Percentiles rank a stretch among this genome's conserved stretches.
These are phyloP conservation scores for Buphagus erythrorhynchus DNA, from an alignment of 2,797 vertebrate species.

Conservation along the genomic window DNA sequence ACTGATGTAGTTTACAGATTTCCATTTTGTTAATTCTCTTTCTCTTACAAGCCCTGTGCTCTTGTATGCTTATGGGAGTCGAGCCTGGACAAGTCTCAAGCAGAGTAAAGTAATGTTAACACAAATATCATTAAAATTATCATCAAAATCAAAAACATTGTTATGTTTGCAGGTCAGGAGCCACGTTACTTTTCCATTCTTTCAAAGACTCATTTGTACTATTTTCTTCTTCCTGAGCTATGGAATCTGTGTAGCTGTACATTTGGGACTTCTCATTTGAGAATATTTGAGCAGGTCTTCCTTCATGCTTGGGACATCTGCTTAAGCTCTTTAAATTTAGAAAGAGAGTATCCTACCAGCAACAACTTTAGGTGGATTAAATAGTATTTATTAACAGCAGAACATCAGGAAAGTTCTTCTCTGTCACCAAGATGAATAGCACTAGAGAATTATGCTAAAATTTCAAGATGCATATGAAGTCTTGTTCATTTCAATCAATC, in stretches of 20 bases:
- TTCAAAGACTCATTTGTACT: not conserved
- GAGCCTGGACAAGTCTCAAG: not conserved
- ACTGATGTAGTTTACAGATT: not conserved
- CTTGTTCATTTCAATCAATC: slow-evolving; percentile 5
- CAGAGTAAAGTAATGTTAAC: not conserved
- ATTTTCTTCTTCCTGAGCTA: not conserved
- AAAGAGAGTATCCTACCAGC: not conserved
- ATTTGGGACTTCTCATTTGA: not conserved
- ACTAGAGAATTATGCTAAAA: not conserved
- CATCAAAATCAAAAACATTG: not conserved
- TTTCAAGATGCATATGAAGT: not conserved
- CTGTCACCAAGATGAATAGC: not conserved
- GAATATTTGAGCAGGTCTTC: not conserved
- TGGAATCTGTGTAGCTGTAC: not conserved
- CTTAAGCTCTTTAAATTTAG: not conserved
- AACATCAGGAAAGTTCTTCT: not conserved
- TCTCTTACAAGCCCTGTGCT: not conserved
- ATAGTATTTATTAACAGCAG: not conserved
- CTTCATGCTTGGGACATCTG: not conserved
- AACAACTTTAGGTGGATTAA: not conserved
- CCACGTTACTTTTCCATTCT: not conserved
- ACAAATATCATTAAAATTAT: not conserved
- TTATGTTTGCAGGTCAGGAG: not conserved
- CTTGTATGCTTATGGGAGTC: not conserved
- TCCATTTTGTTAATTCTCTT: not conserved